Base-by-base conservation (phyloP, 2,888 invertebrate genomes). In the Sarcophaga caerulescens region DNA sequence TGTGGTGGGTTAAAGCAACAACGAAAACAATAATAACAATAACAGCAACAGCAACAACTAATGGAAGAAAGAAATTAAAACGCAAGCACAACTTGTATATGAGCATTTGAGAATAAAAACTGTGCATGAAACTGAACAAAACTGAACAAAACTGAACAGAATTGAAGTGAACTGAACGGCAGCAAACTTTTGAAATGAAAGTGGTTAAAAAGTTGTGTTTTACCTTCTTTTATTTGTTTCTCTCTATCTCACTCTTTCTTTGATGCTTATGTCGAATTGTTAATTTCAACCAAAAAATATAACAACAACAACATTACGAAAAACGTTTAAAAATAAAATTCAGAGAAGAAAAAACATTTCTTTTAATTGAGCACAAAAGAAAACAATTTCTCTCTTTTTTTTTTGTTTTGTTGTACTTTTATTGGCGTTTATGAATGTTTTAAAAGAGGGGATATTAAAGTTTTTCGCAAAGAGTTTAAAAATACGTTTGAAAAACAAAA, bases 1-100 rank as follows among this genome's bases (percentile, higher is more conserved):
- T 82, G 84, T 76, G 84, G 81, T 80, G 45, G 69, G 69, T 79
- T 82, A 77, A 77, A 74, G 59, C 70, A 65, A 45, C 23, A 76
- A 60, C 17, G 65, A 35, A 17, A 79, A 62, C n/a, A 68, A 57
- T 10, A 21, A 11, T 62, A 45, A 44, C 21, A 62, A 57, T 52
- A n/a, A 65, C 70, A 47, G 19, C 71, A 44, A 44, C 25, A 66
- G 35, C 25, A 70, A 12, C 45, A 65, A 68, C 44, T 57, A 68
- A 35, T 52, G 8, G 14, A 25, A 68, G 57, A 81, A 76, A 82
- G 75, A 81, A 76, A 71, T 82, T 82, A 74, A 82, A 82, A 71
- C 57, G 4, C 52, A 52, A 52, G 14, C 12, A 52, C 52, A 52
- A 52, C 17, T 17, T 52, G 17, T 52, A 1, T 52, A 52, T 52